Conservation (phyloP, 2,113 vertebrate species). For the Platycercus adscitus region DNA sequence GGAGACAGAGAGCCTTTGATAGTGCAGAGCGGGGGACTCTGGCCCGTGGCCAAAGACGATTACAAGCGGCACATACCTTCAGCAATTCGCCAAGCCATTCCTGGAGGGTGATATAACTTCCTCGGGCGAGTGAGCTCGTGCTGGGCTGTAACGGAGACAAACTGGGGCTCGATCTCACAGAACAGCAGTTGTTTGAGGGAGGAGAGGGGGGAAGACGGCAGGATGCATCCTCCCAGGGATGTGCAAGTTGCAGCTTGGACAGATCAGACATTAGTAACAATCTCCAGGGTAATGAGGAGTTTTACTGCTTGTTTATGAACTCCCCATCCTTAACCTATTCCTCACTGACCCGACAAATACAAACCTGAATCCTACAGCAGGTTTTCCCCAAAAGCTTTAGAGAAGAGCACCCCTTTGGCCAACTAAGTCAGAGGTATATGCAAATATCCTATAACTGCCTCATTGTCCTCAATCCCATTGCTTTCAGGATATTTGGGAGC, state of each 20-base stretch:
- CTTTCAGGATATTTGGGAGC: not conserved
- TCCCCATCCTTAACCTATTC: not conserved
- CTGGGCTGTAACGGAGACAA: not conserved
- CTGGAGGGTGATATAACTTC: constrained; percentile 45
- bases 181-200: not conserved
- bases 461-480: rapidly evolving
- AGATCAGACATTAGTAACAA: not conserved
- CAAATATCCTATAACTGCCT: not conserved
- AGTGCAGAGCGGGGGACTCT: not conserved
- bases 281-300: not conserved
- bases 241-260: not conserved
- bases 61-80: not conserved
- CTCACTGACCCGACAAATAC: rapidly evolving
- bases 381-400: not conserved
- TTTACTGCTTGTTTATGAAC: not conserved
- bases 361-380: rapidly evolving
- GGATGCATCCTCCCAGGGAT: not conserved
- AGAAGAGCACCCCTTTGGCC: not conserved
- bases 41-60: not conserved
- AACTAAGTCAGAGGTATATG: not conserved
- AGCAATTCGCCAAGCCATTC: not conserved
- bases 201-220: not conserved
- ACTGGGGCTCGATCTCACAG: not conserved
- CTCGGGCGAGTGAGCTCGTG: not conserved
- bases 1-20: constrained; percentile 49